Conservation (phyloP, 2,797 vertebrate species). For the Alauda arvensis region DNA sequence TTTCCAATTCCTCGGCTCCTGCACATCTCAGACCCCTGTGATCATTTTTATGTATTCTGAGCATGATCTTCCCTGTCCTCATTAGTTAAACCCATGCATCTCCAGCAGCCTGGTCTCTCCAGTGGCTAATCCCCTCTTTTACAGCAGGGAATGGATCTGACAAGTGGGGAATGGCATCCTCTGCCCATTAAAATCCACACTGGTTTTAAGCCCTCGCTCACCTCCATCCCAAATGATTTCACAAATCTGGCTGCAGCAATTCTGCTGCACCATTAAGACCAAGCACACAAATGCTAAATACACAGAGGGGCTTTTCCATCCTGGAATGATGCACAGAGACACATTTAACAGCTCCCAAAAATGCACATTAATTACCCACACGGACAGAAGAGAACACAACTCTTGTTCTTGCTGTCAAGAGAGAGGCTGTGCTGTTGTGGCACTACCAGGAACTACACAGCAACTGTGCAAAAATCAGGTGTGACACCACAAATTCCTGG, state of each 20-base stretch:
- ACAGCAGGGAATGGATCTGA: background rate
- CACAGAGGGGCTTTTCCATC: background rate
- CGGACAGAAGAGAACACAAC: background rate
- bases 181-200: background rate
- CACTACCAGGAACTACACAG: background rate
- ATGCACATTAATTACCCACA: background rate
- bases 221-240: background rate
- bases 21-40: background rate
- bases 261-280: background rate
- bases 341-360: background rate
- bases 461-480: background rate
- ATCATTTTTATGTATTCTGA: constrained; percentile 13
- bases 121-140: background rate
- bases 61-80: background rate
- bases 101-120: background rate
- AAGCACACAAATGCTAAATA: background rate
- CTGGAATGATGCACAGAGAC: background rate
- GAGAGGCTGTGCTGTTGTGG: background rate
- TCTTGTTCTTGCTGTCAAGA: background rate
- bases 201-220: background rate
- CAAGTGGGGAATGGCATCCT: background rate
- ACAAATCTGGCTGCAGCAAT: background rate
- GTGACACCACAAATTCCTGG: background rate
- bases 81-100: background rate
- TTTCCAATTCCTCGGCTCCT: background rate